These are phyloP conservation scores for Chromoteleia sp. DNA, from an alignment of 2,888 invertebrate genomes.

Conservation along the genomic window DNA sequence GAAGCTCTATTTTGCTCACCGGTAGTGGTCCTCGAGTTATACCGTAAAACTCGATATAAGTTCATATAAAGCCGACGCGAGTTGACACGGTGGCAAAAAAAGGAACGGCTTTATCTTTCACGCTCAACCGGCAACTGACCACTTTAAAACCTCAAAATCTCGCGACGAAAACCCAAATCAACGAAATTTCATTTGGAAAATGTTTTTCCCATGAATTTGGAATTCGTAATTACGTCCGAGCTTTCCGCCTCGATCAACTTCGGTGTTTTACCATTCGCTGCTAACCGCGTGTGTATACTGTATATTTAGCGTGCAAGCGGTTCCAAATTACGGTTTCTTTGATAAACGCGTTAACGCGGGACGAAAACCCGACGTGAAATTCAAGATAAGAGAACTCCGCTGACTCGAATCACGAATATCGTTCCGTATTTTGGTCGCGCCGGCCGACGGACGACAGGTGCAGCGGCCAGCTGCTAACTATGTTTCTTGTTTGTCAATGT, in stretches of 20 bases:
- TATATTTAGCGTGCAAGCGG: constrained; percentile 46
- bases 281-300: not conserved
- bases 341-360: constrained; percentile 43
- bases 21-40: constrained; percentile 32
- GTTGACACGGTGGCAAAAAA: constrained; percentile 15
- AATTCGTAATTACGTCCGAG: constrained; percentile 24
- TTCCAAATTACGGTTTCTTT: constrained; percentile 45
- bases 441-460: constrained; percentile 81
- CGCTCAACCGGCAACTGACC: not conserved
- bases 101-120: no score
- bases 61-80: constrained; percentile 39
- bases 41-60: constrained; percentile 45
- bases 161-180: not conserved
- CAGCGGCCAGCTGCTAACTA: constrained; percentile 79
- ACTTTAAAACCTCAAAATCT: not conserved
- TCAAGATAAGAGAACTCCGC: constrained; percentile 52
- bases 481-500: constrained; percentile 76
- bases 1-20: constrained; percentile 36
- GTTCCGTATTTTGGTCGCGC: constrained; percentile 79
- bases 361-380: constrained; percentile 40
- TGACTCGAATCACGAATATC: constrained; percentile 64
- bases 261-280: not conserved
- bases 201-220: constrained; percentile 10
- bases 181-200: not conserved
- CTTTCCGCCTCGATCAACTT: constrained; percentile 13